Base-by-base conservation (phyloP, 2,797 vertebrate species). In the Diceros bicornis region DNA sequence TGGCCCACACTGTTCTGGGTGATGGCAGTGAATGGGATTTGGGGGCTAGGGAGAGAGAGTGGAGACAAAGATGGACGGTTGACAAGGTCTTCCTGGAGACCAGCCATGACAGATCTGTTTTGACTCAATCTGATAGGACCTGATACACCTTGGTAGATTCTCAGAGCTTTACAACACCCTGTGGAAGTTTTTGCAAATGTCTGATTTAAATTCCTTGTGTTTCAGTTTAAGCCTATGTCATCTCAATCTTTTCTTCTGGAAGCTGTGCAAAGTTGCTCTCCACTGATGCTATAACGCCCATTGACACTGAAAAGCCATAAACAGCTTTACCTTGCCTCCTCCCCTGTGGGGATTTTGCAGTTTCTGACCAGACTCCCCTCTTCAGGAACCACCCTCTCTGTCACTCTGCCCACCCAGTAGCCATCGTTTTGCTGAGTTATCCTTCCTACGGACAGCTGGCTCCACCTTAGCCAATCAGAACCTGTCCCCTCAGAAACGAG, bases 181-280 rank as follows among this genome's bases (percentile, higher is more conserved):
- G 25, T 59, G 59, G 32, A 92, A 92, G 17, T 52, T 93, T 90
- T 25, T 78, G 34, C 61, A 91, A 85, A 82, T 4, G 18, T 82
- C 64, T 84, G 25, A 75, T 77, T 91, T 91, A 74, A 90, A 44
- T 75, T 83, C 41, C 55, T 61, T 29, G 10, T 44, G 71, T 59
- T 93, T 20, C 71, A 52, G 21, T 21, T 57, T 25, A 71, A 83
- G 41, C 20, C 74, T 29, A 14, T 81, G 55, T 81, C 71, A 47
- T 81, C 92, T 81, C 12, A 17, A 61, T 61, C n/a, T 96, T 89
- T n/a, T 37, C 74, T 55, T 61, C 52, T 4, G 10, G 71, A 94
- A 96, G 55, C 61, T n/a, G 3, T 50, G 12, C 20, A 55, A 55
- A 91, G 77, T 50, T 50, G 68, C 3, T 71, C 90, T 34, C 16